A percentile compares a stretch with the other conserved stretches of the same genome.
Evolutionary conservation across 2,888 invertebrate genomes (phyloP).

Genomic region (Rhogogaster chlorosoma): DNA sequence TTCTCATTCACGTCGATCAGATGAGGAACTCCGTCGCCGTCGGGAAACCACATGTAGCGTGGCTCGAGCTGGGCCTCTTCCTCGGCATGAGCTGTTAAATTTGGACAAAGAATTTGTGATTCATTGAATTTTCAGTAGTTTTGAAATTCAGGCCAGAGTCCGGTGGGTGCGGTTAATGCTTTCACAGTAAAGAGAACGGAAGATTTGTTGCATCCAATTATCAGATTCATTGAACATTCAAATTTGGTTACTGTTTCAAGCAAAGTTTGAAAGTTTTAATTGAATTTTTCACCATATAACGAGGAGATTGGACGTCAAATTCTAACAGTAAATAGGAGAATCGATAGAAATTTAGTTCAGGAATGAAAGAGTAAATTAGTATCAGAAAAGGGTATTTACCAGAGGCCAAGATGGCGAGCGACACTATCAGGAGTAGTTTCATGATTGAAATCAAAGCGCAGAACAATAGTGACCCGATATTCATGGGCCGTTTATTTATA

Average conservation of each 20-base stretch:
- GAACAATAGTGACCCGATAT: neutral
- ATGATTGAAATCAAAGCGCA: neutral
- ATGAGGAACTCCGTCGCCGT: slow-evolving; percentile 74
- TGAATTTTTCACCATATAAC: neutral
- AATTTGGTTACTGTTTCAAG: neutral
- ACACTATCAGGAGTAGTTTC: neutral
- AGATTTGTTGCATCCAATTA: neutral
- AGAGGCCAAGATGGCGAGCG: neutral
- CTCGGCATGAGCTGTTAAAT: slow-evolving; percentile 1
- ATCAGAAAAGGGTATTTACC: neutral
- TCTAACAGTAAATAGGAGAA: neutral
- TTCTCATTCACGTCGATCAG: slow-evolving; percentile 74
- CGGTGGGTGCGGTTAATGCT: neutral
- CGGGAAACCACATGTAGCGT: slow-evolving; percentile 78
- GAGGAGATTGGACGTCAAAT: neutral
- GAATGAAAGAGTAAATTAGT: neutral
- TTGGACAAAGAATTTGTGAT: neutral
- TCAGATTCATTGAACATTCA: neutral
- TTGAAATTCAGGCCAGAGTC: neutral
- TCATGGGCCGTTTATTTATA: neutral
- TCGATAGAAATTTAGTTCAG: neutral
- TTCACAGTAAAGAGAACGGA: neutral
- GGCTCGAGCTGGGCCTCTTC: neutral
- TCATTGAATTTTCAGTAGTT: neutral
- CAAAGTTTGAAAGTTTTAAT: neutral